phyloP scores from a whole-genome alignment of 2,113 vertebrate species.

The Daboia siamensis region DNA sequence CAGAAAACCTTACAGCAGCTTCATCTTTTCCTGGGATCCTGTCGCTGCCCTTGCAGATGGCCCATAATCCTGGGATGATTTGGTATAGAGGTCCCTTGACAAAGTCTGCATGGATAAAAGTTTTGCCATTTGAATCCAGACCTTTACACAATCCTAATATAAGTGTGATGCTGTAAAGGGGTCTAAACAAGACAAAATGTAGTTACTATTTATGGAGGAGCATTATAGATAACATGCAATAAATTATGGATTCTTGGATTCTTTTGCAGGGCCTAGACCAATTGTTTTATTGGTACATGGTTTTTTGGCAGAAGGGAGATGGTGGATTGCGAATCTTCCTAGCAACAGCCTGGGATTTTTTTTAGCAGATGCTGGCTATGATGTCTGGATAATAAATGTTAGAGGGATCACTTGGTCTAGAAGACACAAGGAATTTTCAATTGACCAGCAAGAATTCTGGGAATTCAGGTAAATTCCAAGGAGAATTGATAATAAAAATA shows the following conservation, averaged over 20 bases:
- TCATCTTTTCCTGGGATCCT: no score
- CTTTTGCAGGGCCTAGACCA: neutral
- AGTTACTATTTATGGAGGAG: no score
- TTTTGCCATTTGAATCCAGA: no score
- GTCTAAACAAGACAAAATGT: neutral
- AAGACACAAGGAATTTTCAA: neutral
- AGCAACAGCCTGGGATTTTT: neutral
- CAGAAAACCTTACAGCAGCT: no score
- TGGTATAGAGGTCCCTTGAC: no score
- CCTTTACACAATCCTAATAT: no score
- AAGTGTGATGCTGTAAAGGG: no score
- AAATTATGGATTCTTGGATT: neutral
- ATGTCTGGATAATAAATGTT: neutral
- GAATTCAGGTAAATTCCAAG: neutral
- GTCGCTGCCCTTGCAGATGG: no score
- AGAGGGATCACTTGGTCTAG: neutral
- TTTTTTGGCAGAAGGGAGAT: neutral
- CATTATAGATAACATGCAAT: neutral
- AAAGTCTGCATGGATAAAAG: no score
- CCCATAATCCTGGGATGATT: no score
- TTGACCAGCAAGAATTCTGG: constrained; percentile 1
- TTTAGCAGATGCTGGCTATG: neutral
- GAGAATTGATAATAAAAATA: neutral
- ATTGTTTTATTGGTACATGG: neutral
- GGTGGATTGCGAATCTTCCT: neutral